Base-by-base conservation (phyloP, 92 coral and sea anemone species). In the Porites lobata region DNA sequence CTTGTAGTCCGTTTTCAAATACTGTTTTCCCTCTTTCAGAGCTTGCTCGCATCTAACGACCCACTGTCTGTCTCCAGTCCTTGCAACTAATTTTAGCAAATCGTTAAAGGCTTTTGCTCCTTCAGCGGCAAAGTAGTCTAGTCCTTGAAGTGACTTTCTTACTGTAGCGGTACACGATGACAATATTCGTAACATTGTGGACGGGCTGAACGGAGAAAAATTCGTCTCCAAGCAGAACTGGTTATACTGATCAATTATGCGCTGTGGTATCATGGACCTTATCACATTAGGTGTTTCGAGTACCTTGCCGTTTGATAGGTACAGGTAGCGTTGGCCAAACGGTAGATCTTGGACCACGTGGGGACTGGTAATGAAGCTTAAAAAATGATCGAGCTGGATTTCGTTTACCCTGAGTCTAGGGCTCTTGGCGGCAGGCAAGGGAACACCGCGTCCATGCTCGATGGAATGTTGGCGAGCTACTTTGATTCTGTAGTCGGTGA, bases 361-460 rank as follows among this genome's bases (percentile, higher is more conserved):
- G 8, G 78, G 75, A 50, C 91, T 82, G 17, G 91, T 82, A 64
- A 88, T 82, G 43, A 88, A 76, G 10, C 82, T 63, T 71, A 90
- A 66, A 56, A 85, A 90, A 71, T 90, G 93, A 66, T 90, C 93
- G 15, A 90, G 84, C 61, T 85, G 90, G 14, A 14, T 62, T 52
- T 85, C 77, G 62, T 78, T 79, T 17, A 90, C 81, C 10, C 90
- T 2, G 68, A 90, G 62, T 75, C 87, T 90, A 4, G 93, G 90
- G 74, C 93, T 90, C 53, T 56, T 90, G 38, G 79, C n/a, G 26
- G 59, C 24, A 32, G 82, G 87, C 71, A 90, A 79, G 20, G 90
- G 86, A n/a, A 88, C 81, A 26, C 93, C 87, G 51, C 93, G 83
- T 17, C 87, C 90, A 75, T 85, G 51, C 78, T 85, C 65, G 72